phyloP scores from a whole-genome alignment of 2,797 vertebrate genomes.

The Micropoecilia bifurca region DNA sequence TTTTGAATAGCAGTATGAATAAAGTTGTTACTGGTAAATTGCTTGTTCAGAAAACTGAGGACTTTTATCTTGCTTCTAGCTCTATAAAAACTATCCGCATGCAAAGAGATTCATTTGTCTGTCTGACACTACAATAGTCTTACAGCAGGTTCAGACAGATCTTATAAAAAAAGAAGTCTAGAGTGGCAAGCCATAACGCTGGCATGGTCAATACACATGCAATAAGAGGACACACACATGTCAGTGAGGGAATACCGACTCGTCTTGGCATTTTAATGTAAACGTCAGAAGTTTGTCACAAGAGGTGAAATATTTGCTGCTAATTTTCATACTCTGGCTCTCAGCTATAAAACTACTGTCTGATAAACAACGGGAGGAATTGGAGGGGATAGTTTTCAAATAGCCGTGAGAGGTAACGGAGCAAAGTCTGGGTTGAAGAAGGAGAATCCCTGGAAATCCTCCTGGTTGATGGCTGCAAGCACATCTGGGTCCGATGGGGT shows the following conservation, averaged over 20 bases:
- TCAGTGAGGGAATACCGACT: constrained; percentile 43
- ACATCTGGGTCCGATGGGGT: constrained; percentile 91
- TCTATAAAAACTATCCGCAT: constrained; percentile 58
- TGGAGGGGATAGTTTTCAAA: constrained; percentile 64
- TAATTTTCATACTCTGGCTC: constrained; percentile 42
- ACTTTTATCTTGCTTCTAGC: constrained; percentile 31
- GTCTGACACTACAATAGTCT: constrained; percentile 42
- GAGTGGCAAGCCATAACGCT: constrained; percentile 25
- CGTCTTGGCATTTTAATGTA: constrained; percentile 62
- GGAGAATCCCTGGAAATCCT: constrained; percentile 90
- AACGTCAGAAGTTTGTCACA: constrained; percentile 61
- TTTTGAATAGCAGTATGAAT: constrained; percentile 12
- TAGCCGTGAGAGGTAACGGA: constrained; percentile 79
- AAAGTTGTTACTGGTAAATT: constrained; percentile 19
- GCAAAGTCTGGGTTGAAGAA: constrained; percentile 88
- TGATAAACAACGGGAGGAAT: constrained; percentile 2
- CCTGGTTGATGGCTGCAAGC: constrained; percentile 89
- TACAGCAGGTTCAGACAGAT: constrained; percentile 31
- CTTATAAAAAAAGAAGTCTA: constrained; percentile 40
- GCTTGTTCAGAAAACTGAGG: constrained; percentile 8
- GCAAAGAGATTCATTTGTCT: constrained; percentile 50
- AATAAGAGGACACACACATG: constrained; percentile 40
- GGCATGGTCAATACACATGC: constrained; percentile 33
- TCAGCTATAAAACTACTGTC: constrained; percentile 57
- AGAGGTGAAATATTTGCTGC: constrained; percentile 32